Conservation (phyloP, 2,797 vertebrate species). For the Gadopsis bispinosus region DNA sequence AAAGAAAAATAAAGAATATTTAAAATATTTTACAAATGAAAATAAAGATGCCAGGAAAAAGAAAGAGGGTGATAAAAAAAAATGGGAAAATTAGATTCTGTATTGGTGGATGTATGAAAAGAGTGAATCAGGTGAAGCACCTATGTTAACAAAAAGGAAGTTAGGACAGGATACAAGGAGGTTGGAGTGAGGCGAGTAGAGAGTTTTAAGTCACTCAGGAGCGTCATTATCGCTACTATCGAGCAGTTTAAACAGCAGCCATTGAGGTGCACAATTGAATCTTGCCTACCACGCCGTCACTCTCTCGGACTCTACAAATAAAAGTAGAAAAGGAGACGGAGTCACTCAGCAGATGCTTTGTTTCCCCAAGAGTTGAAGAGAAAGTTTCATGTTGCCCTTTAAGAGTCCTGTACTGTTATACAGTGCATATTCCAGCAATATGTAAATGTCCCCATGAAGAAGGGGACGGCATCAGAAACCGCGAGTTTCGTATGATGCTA, state of each 20-base stretch:
- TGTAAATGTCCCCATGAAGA: not conserved
- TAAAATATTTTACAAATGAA: slow-evolving; percentile 24
- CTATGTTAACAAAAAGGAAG: slow-evolving; percentile 1
- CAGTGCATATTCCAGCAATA: slow-evolving; percentile 30
- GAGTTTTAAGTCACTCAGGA: slow-evolving; percentile 15
- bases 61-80: slow-evolving; percentile 14
- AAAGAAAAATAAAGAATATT: slow-evolving; percentile 3
- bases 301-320: slow-evolving; percentile 41
- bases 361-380: slow-evolving; percentile 26
- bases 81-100: not conserved
- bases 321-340: slow-evolving; percentile 22
- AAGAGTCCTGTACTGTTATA: slow-evolving; percentile 25
- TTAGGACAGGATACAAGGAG: slow-evolving; percentile 1
- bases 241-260: slow-evolving; percentile 10
- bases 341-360: slow-evolving; percentile 32
- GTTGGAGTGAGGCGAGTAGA: not conserved
- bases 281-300: slow-evolving; percentile 26
- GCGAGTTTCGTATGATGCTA: slow-evolving; percentile 1
- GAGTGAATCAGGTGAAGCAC: not conserved
- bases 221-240: slow-evolving; percentile 24
- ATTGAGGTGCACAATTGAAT: slow-evolving; percentile 13
- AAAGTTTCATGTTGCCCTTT: slow-evolving; percentile 33
- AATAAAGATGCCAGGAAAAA: slow-evolving; percentile 1
- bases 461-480: not conserved
- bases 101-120: not conserved